Evolutionary conservation across 1,140 invertebrate genomes (phyloP), one percentile per base, ranked within the genome.

Genomic region (Lepeophtheirus salmonis): DNA sequence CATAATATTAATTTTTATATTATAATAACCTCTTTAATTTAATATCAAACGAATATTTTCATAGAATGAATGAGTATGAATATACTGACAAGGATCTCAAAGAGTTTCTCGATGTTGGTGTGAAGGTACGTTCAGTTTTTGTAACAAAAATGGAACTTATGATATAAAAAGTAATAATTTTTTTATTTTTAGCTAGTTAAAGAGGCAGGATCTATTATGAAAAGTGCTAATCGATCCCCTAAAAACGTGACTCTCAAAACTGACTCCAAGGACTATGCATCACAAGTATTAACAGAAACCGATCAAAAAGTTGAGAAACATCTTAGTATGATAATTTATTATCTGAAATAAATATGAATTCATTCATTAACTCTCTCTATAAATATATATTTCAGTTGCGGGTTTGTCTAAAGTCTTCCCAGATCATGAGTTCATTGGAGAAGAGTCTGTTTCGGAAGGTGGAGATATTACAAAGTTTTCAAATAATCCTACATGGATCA

Each of bases 401-500:
- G 82, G 80, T 23, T 75, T 97, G 14, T 76, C 74, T 2, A 72
- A 78, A 60, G 76, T 79, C 17, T 61, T 61, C 25, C 14, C 17
- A 20, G 59, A 61, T n/a, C 59, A 61, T 25, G 14, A 53, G 13
- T 97, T 97, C 70, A 97, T 98, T 67, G 95, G 92, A 0, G 95
- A 98, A 74, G 95, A 98, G 72, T 80, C 82, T 3, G 24, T 57
- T 16, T 21, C 18, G 1, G 48, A 24, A 14, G 23, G 18, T 4
- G 49, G 57, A 20, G n/a, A 21, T 13, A 60, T 60, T 14, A 16
- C 12, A 2, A 20, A 51, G 3, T 50, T 60, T 22, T 53, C 49
- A 10, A 50, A 60, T 53, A 52, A 61, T 25, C 92, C 92, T 12
- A 98, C 94, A 6, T 98, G 94, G 94, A 88, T 98, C 57, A 95